phyloP scores from a whole-genome alignment of 2,797 vertebrate genomes.

The Brotula barbata region DNA sequence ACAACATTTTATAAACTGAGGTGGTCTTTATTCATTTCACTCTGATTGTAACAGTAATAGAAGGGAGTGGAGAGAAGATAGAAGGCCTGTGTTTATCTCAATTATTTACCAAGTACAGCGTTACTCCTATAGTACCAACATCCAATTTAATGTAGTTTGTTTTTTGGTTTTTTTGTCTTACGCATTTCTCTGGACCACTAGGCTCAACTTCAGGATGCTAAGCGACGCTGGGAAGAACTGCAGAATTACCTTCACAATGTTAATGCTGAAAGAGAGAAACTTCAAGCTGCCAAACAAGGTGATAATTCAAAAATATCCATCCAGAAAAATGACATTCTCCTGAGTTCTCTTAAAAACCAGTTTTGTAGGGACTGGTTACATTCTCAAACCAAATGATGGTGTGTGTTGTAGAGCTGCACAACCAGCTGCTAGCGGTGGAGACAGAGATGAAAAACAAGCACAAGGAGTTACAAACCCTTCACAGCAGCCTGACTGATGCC shows the following conservation, averaged over 20 bases:
- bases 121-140: neutral
- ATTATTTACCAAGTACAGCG: neutral
- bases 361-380: neutral
- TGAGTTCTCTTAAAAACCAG: too few relatives aligned
- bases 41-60: neutral
- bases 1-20: too few relatives aligned
- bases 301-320: constrained; percentile 6
- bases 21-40: neutral
- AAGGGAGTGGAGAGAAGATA: constrained; percentile 1
- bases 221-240: constrained; percentile 93
- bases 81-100: neutral
- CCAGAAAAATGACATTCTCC: too few relatives aligned
- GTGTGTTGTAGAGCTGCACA: constrained; percentile 84
- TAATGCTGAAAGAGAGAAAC: constrained; percentile 88
- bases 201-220: constrained; percentile 92
- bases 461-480: constrained; percentile 92
- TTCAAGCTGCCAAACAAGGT: constrained; percentile 91
- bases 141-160: too few relatives aligned
- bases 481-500: constrained; percentile 90
- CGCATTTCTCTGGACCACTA: constrained; percentile 50
- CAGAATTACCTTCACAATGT: constrained; percentile 91
- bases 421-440: constrained; percentile 88
- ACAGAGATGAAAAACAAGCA: constrained; percentile 81
- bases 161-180: too few relatives aligned
- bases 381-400: constrained; percentile 2